These are phyloP conservation scores for Micronycteris hirsuta DNA, from an alignment of 2,113 vertebrate species.

Conservation along the genomic window DNA sequence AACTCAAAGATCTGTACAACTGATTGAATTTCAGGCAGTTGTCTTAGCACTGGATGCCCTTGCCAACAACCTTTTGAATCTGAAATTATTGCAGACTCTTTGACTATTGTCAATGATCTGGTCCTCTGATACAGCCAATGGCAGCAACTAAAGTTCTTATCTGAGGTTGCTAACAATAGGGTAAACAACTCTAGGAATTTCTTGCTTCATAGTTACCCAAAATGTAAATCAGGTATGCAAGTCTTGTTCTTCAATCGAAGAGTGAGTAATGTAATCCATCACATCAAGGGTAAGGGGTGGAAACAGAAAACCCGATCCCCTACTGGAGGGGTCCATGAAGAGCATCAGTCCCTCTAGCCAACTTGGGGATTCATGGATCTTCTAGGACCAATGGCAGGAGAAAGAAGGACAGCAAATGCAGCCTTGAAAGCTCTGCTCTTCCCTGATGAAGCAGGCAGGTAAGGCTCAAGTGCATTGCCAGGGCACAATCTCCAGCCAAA, in stretches of 20 bases:
- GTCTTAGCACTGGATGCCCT: not conserved
- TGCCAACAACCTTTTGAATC: not conserved
- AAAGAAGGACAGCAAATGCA: not conserved
- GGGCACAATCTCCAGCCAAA: not conserved
- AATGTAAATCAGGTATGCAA: not conserved
- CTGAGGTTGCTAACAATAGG: not conserved
- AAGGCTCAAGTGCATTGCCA: not conserved
- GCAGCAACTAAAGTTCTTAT: not conserved
- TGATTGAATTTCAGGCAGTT: not conserved
- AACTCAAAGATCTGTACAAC: not conserved
- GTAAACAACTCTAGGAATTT: not conserved
- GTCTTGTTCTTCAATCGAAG: not conserved
- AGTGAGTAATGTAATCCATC: not conserved
- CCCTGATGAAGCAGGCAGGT: not conserved
- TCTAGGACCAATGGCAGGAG: not conserved
- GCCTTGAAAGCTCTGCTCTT: not conserved
- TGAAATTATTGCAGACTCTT: not conserved
- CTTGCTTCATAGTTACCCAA: not conserved
- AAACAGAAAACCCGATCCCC: not conserved
- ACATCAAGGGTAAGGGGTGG: not conserved
- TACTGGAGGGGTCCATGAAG: not conserved
- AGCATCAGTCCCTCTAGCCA: not conserved
- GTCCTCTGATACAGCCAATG: not conserved
- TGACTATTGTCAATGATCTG: not conserved
- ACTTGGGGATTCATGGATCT: not conserved